These are phyloP conservation scores for Andrena praecox DNA, from an alignment of 2,888 invertebrate species.

Conservation along the genomic window DNA sequence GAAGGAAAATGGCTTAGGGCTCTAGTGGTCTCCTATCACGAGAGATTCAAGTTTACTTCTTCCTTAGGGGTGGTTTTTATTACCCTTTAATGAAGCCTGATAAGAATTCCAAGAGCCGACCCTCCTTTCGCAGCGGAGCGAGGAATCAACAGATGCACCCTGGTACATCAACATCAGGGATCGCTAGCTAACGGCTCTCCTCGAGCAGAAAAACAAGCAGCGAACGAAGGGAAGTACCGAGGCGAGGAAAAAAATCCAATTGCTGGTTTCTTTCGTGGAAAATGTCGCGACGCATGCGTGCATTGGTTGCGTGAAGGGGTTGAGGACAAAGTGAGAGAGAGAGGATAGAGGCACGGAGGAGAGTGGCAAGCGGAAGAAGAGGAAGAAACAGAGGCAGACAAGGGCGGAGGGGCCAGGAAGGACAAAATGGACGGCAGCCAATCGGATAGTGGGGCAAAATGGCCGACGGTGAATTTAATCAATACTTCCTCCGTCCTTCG, in stretches of 20 bases:
- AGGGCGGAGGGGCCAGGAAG: slow-evolving; percentile 68
- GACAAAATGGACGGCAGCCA: slow-evolving; percentile 84
- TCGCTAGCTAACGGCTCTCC: slow-evolving; percentile 3
- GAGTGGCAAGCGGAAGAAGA: slow-evolving; percentile 45
- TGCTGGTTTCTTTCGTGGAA: slow-evolving; percentile 68
- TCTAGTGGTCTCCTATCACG: neutral
- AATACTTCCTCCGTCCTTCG: slow-evolving; percentile 81
- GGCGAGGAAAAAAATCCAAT: slow-evolving; percentile 55
- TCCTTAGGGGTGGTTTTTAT: neutral
- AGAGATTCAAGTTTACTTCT: slow-evolving; percentile 18
- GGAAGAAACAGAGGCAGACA: slow-evolving; percentile 49
- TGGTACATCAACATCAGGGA: neutral
- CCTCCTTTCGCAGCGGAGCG: slow-evolving; percentile 9
- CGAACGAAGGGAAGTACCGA: neutral
- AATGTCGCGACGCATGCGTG: slow-evolving; percentile 80
- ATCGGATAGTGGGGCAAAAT: slow-evolving; percentile 81
- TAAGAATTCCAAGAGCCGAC: slow-evolving; percentile 21
- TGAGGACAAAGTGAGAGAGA: slow-evolving; percentile 48
- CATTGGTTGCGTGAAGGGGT: slow-evolving; percentile 60
- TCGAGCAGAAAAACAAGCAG: slow-evolving; percentile 25
- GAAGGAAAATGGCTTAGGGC: neutral
- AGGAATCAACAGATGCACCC: slow-evolving; percentile 49
- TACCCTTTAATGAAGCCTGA: slow-evolving; percentile 4
- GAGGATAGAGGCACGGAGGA: neutral
- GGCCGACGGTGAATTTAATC: slow-evolving; percentile 84